Base-by-base conservation (phyloP, 2,113 vertebrate genomes). In the Falcunculus frontatus region DNA sequence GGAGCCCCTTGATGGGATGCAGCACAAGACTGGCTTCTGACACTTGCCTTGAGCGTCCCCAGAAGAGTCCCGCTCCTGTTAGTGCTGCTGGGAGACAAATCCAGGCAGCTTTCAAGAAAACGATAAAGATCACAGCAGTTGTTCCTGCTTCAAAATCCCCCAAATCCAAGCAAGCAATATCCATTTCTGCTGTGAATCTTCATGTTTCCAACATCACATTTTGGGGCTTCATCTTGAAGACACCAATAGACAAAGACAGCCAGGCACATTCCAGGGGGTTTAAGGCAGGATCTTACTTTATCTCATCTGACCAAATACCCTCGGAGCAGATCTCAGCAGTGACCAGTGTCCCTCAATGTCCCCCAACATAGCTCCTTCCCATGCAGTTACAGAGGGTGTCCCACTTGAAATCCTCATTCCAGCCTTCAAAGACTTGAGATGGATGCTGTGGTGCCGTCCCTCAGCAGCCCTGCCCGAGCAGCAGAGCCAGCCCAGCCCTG, bases 351-450 rank as follows among this genome's bases (percentile, higher is more conserved):
- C 55, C 59, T 46, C 0, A 0, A 4, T 26, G n/a, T 52, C 17
- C 15, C 47, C 52, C 27, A 26, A 4, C 39, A 37, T 20, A 55
- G 17, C 13, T 68, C 44, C 52, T 47, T 49, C 27, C 32, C 47
- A 6, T 0, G 2, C 1, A 2, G 19, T 60, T 21, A 10, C 50
- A 35, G 68, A 47, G 10, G 5, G 2, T 47, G 1, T 1, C 44
- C 29, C 26, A 7, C 8, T 52, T 25, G 33, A 69, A 72, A 65
- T 44, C 18, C n/a, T 57, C 60, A 11, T 50, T 72, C 39, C 52
- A 46, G 1, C 2, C 3, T 9, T 6, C 62, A 35, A 15, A 63
- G 11, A 4, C 17, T 7, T 11, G n/a, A 69, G 33, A 7, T 0
- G 8, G 46, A 20, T 1, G 1, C 27, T 47, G 35, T 47, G 10